phyloP scores from a whole-genome alignment of 2,113 vertebrate species.

The Mus musculus region GRCm39 chr3:143730001-143730500 shows the following conservation, averaged over 20 bases:
- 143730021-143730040: conserved; percentile 83
- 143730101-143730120: conserved; percentile 70
- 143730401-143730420: not conserved
- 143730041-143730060: conserved; percentile 80
- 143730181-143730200: conserved; percentile 22
- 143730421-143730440: not conserved
- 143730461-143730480: conserved; percentile 83
- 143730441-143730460: conserved; percentile 49
- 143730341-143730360: not conserved
- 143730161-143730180: conserved; percentile 66
- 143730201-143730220: conserved; percentile 50
- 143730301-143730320: not conserved
- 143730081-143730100: conserved; percentile 78
- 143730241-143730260: conserved; percentile 46
- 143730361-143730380: not conserved
- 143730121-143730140: conserved; percentile 77
- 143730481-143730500: conserved; percentile 59
- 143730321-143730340: not conserved
- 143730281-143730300: not conserved
- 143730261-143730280: not conserved
- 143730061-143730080: conserved; percentile 64
- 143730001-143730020: conserved; percentile 70
- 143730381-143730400: not conserved
- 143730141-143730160: conserved; percentile 72
- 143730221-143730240: conserved; percentile 4